Evolutionary conservation across 35 echinoderm and acorn worm species (phyloP), one percentile per base, ranked within the genome.

Genomic region (Heliocidaris tuberculata): DNA sequence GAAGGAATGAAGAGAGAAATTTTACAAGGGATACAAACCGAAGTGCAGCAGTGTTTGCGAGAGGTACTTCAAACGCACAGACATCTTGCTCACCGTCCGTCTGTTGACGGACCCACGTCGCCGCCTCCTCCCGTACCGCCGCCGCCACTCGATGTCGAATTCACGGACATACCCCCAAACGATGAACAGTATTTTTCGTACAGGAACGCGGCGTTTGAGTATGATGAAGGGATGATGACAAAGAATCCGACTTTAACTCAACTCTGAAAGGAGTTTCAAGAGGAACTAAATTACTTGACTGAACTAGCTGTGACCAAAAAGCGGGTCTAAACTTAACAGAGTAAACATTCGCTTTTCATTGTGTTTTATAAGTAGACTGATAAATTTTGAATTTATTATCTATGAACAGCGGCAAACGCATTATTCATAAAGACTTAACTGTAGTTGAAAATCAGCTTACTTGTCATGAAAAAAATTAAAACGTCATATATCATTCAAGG

Each of bases 61-160:
- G 29, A 32, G 10, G 91, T 93, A 13, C 21, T 93, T 13, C 47
- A 48, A 32, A 49, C 31, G 9, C 29, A 32, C 9, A 89, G 87
- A 42, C 47, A 42, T 31, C 0, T 32, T 13, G 17, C 0, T 6
- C 87, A 89, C 2, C 87, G 87, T 13, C 31, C 31, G 2, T 89
- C 87, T 12, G 24, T 89, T 5, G 87, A 89, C 32, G 87, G 47
- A 12, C 91, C 50, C 9, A 59, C 50, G 91, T 93, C 91, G 21
- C 91, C 50, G 50, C 91, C 91, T 50, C 91, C 91, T 16, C 91
- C 91, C 4, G 91, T 93, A n/a, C 91, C 91, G 19, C 91, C 91
- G 0, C 91, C 91, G 50, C 91, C 91, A 24, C 50, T 93, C 13
- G 91, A 93, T 32, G 10, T 93, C 9, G 87, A 89, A 47, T 89